Conservation (phyloP, 2,113 vertebrate genomes). For the Desmodus rotundus region DNA sequence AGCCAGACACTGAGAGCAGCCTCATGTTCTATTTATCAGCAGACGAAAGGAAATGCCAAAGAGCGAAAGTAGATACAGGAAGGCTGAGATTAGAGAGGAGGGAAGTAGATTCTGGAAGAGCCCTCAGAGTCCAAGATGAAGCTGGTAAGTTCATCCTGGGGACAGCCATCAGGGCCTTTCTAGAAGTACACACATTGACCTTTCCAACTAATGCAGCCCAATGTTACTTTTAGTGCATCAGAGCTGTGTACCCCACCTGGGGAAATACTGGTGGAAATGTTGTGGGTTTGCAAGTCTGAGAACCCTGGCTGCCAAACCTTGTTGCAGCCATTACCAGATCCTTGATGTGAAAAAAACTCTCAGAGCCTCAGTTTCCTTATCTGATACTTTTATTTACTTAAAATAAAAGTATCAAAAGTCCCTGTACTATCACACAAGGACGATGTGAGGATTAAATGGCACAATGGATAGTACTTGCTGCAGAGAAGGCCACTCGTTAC, state of each 20-base stretch:
- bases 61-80: conserved; percentile 58
- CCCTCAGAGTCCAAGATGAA: not conserved
- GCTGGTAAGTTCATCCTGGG: not conserved
- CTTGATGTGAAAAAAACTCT: not conserved
- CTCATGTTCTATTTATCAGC: not conserved
- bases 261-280: not conserved
- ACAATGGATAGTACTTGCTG: too few relatives aligned
- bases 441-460: not conserved
- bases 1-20: conserved; percentile 20
- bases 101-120: not conserved
- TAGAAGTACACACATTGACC: not conserved
- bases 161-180: not conserved
- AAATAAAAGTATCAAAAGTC: not conserved
- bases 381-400: too few relatives aligned
- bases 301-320: not conserved
- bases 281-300: not conserved
- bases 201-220: not conserved
- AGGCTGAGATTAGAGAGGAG: conserved; percentile 36
- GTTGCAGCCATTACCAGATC: not conserved
- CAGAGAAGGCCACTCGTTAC: not conserved
- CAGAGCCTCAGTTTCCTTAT: not conserved
- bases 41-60: conserved; percentile 66
- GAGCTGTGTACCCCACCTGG: not conserved
- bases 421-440: not conserved
- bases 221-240: not conserved